Percentiles rank a stretch among this genome's conserved stretches.
Conservation (phyloP, 2,113 vertebrate species). For the Planiliza haematocheilus region DNA sequence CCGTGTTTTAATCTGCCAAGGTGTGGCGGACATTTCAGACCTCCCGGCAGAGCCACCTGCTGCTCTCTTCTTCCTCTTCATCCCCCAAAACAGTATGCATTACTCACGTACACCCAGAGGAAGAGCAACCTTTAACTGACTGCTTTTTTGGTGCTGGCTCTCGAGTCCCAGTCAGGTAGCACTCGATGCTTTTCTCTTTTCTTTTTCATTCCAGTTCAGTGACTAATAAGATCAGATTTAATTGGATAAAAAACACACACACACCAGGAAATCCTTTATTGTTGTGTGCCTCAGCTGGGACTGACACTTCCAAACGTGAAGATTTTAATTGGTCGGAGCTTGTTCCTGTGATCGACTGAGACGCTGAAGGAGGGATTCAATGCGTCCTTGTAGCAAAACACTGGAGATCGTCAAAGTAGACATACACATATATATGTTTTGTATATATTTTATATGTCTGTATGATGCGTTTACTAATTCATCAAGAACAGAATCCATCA, state of each 20-base stretch:
- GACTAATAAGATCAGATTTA: slow-evolving; percentile 15
- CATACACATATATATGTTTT: slow-evolving; percentile 31
- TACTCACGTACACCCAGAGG: slow-evolving; percentile 15
- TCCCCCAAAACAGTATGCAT: slow-evolving; percentile 9
- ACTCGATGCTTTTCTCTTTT: slow-evolving; percentile 37
- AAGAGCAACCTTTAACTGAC: slow-evolving; percentile 29
- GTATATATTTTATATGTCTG: slow-evolving; percentile 58
- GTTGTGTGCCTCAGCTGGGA: slow-evolving; percentile 35
- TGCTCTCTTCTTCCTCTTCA: not conserved
- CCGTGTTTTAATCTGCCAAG: not conserved
- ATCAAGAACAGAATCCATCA: slow-evolving; percentile 2
- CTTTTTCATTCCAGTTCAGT: slow-evolving; percentile 22
- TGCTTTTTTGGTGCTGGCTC: slow-evolving; percentile 49
- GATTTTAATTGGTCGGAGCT: slow-evolving; percentile 7
- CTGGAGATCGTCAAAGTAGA: slow-evolving; percentile 46
- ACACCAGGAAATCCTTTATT: slow-evolving; percentile 8
- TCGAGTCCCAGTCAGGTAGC: slow-evolving; percentile 43
- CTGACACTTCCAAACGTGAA: slow-evolving; percentile 22
- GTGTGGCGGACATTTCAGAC: slow-evolving; percentile 23
- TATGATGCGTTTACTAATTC: slow-evolving; percentile 60
- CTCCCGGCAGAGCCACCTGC: slow-evolving; percentile 39
- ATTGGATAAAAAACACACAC: slow-evolving; percentile 7
- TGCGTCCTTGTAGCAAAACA: slow-evolving; percentile 60
- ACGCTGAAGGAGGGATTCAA: not conserved
- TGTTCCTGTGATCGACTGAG: not conserved